Percentiles rank a stretch among this genome's conserved stretches.
Conservation (phyloP, 2,888 invertebrate species). For the Allacma fusca region DNA sequence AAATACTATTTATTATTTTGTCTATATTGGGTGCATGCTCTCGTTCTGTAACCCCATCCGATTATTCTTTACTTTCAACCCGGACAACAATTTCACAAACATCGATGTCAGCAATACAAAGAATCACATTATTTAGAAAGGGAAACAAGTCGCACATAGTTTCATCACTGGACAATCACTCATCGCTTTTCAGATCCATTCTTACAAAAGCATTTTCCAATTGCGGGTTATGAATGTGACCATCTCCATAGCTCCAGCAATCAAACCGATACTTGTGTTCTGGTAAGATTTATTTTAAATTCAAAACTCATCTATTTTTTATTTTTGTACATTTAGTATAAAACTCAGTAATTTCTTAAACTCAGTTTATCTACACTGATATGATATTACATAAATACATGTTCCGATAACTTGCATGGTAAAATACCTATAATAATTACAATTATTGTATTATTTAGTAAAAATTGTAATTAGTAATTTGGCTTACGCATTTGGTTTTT, state of each 20-base stretch:
- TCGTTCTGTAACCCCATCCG: slow-evolving; percentile 34
- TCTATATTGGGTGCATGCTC: slow-evolving; percentile 16
- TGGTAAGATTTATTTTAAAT: slow-evolving; percentile 22
- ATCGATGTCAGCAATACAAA: slow-evolving; percentile 30
- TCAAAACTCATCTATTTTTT: background rate
- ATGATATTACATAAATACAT: no score
- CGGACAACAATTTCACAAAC: slow-evolving; percentile 17
- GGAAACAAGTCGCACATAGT: slow-evolving; percentile 35
- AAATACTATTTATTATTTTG: no score
- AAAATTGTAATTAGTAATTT: no score
- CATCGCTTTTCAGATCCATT: slow-evolving; percentile 25
- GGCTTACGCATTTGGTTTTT: no score
- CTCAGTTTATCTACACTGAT: no score
- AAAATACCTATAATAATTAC: no score
- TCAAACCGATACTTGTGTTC: slow-evolving; percentile 25
- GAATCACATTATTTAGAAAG: slow-evolving; percentile 11
- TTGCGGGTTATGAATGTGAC: slow-evolving; percentile 24
- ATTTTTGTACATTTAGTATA: no score
- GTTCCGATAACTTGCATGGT: no score
- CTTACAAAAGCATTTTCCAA: slow-evolving; percentile 33
- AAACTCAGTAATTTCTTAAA: no score
- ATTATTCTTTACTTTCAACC: slow-evolving; percentile 30
- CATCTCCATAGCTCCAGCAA: slow-evolving; percentile 14
- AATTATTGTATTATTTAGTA: no score
- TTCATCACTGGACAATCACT: slow-evolving; percentile 33